These are phyloP conservation scores for Daktulosphaira vitifoliae DNA, from an alignment of 1,140 invertebrate species.

Conservation along the genomic window DNA sequence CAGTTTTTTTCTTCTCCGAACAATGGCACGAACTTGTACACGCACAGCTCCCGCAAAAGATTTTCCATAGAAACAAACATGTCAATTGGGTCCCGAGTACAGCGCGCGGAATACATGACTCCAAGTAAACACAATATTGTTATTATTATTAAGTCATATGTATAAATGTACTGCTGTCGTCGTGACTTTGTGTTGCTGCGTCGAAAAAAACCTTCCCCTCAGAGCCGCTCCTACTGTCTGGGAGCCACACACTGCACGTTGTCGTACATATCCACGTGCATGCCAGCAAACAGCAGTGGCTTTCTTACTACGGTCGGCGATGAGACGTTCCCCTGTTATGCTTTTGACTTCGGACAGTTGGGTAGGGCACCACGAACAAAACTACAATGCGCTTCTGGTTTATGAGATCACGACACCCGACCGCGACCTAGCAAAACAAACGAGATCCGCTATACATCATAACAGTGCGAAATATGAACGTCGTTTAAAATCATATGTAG, in stretches of 20 bases:
- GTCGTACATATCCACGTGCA: too few species aligned
- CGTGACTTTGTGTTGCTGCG: constrained; percentile 23
- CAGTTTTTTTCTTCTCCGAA: too few species aligned
- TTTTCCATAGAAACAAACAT: constrained; percentile 8
- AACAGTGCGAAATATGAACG: background rate
- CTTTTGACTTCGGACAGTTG: background rate
- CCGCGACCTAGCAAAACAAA: too few species aligned
- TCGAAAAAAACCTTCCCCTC: background rate
- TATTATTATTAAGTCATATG: constrained; percentile 24
- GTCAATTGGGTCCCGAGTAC: constrained; percentile 2
- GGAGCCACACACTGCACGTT: too few species aligned
- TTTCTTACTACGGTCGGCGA: background rate
- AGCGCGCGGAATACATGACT: background rate
- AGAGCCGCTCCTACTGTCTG: too few species aligned
- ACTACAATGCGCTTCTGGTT: constrained; percentile 1
- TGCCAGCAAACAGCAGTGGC: background rate
- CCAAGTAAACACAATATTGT: constrained; percentile 9
- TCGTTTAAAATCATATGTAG: too few species aligned
- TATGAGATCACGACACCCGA: constrained; percentile 30
- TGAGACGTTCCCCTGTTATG: background rate
- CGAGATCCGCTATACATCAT: too few species aligned
- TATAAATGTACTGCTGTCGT: background rate
- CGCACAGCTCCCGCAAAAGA: too few species aligned
- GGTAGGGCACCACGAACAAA: background rate
- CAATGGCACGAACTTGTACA: too few species aligned